Evolutionary conservation across 2,113 vertebrate genomes (phyloP).

Genomic region (Bujurquina vittata): DNA sequence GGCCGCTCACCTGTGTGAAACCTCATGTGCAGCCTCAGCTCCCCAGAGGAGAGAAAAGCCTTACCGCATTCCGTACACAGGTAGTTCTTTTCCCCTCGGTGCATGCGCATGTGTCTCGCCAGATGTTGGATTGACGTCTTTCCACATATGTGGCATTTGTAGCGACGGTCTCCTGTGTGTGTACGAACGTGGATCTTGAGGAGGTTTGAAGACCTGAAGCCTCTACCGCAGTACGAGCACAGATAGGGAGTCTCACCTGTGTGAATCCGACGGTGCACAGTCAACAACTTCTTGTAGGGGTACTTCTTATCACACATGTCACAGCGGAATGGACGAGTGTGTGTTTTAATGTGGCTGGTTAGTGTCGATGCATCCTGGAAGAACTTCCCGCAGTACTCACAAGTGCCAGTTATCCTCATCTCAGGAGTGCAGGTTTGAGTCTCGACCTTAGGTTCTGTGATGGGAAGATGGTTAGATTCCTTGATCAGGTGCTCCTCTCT

Average conservation of each 20-base stretch:
- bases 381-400: slow-evolving; percentile 2
- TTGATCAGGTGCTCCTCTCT: background rate
- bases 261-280: slow-evolving; percentile 24
- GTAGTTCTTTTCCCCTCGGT: slow-evolving; percentile 53
- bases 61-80: slow-evolving; percentile 52
- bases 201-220: slow-evolving; percentile 10
- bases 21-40: slow-evolving; percentile 38
- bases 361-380: background rate
- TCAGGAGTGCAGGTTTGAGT: background rate
- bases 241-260: slow-evolving; percentile 33
- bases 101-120: slow-evolving; percentile 54
- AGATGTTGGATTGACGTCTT: slow-evolving; percentile 45
- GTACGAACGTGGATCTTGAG: slow-evolving; percentile 9
- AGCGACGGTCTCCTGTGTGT: slow-evolving; percentile 43
- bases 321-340: slow-evolving; percentile 9
- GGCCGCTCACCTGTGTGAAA: slow-evolving; percentile 41
- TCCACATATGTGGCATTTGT: slow-evolving; percentile 40
- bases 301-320: slow-evolving; percentile 43
- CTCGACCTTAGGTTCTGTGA: background rate
- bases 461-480: background rate
- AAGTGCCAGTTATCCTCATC: background rate
- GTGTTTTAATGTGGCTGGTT: slow-evolving; percentile 11
- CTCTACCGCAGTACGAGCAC: slow-evolving; percentile 32
- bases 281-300: slow-evolving; percentile 3
- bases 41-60: slow-evolving; percentile 38